Percentiles rank a stretch among this genome's conserved stretches.
These are phyloP conservation scores for Chloropsis cyanopogon DNA, from an alignment of 2,113 vertebrate genomes.

Conservation along the genomic window DNA sequence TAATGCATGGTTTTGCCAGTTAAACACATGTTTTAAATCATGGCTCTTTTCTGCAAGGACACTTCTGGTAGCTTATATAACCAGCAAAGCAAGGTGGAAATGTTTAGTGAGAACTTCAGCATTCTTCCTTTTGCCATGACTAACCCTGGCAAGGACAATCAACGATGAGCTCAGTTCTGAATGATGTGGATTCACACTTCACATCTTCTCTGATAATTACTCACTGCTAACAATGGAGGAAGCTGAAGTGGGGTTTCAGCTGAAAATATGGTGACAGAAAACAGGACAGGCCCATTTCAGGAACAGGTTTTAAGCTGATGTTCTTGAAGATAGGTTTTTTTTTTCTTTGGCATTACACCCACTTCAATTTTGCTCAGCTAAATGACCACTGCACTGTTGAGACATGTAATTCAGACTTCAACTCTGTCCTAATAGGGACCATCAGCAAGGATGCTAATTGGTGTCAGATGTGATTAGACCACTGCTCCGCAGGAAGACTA, in stretches of 20 bases:
- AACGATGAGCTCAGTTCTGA: background rate
- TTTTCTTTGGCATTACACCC: background rate
- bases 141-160: background rate
- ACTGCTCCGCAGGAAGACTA: background rate
- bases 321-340: background rate
- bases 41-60: background rate
- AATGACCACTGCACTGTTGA: background rate
- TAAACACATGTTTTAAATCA: background rate
- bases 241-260: background rate
- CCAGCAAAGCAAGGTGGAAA: background rate
- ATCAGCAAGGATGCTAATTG: slow-evolving; percentile 20
- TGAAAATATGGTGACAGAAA: background rate
- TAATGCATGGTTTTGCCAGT: background rate
- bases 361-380: background rate
- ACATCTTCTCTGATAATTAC: background rate
- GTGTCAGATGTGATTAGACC: slow-evolving; percentile 20
- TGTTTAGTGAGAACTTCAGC: background rate
- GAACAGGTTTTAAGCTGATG: background rate
- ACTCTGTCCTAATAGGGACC: background rate
- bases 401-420: background rate
- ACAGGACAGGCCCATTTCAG: background rate
- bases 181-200: background rate
- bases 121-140: background rate
- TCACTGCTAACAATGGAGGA: background rate
- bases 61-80: background rate